Evolutionary conservation across 2,888 invertebrate genomes (phyloP).

Genomic region (Timandra comae): DNA sequence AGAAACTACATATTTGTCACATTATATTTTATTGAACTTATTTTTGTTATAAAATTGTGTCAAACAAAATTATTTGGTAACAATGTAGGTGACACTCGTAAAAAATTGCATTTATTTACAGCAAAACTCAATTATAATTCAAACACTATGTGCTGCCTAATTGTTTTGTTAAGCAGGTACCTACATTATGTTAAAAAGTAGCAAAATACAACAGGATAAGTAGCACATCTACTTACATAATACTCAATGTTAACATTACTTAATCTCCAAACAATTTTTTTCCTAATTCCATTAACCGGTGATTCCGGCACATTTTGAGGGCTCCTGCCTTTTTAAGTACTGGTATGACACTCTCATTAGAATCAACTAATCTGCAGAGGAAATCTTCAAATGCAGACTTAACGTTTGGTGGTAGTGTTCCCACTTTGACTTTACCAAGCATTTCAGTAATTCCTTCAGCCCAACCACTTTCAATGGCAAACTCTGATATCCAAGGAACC

Average conservation of each 20-base stretch:
- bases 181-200: slow-evolving; percentile 32
- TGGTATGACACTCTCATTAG: slow-evolving; percentile 83
- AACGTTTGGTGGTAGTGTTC: slow-evolving; percentile 87
- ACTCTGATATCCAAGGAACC: slow-evolving; percentile 93
- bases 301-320: slow-evolving; percentile 88
- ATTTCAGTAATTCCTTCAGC: slow-evolving; percentile 90
- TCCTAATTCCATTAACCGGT: slow-evolving; percentile 92
- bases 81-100: slow-evolving; percentile 21
- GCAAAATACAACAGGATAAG: slow-evolving; percentile 26
- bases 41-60: slow-evolving; percentile 18
- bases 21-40: slow-evolving; percentile 33
- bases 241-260: slow-evolving; percentile 21
- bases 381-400: slow-evolving; percentile 95
- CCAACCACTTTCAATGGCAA: slow-evolving; percentile 96
- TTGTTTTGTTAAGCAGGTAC: slow-evolving; percentile 14
- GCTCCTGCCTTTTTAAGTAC: slow-evolving; percentile 90
- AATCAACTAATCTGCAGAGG: slow-evolving; percentile 88
- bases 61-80: slow-evolving; percentile 12
- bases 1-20: slow-evolving; percentile 28
- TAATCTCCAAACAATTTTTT: slow-evolving; percentile 92
- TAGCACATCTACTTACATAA: slow-evolving; percentile 31
- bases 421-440: slow-evolving; percentile 88
- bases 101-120: slow-evolving; percentile 28
- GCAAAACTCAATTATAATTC: slow-evolving; percentile 17
- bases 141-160: slow-evolving; percentile 3